These are phyloP conservation scores for Nesogale talazaci DNA, from an alignment of 2,113 vertebrate species.

Conservation along the genomic window DNA sequence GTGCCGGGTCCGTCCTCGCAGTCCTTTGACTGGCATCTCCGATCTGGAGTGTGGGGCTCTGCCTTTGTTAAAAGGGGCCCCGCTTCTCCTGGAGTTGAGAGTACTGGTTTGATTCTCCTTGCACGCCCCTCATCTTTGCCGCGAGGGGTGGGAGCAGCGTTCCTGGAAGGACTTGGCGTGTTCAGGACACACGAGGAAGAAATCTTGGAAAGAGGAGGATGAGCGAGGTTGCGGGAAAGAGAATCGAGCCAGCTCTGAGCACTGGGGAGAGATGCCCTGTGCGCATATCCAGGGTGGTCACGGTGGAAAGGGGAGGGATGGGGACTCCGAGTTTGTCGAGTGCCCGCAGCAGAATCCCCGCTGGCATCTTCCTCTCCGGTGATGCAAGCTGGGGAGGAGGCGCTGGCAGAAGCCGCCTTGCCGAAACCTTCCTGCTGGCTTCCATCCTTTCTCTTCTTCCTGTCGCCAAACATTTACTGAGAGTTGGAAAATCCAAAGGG, in stretches of 20 bases:
- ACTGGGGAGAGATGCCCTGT: too few relatives aligned
- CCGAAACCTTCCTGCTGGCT: neutral
- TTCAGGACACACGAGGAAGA: neutral
- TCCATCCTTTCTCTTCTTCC: neutral
- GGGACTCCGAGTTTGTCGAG: neutral
- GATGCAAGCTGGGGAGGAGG: neutral
- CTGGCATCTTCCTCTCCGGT: rapidly evolving
- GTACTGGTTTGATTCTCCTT: neutral
- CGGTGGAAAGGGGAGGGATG: neutral
- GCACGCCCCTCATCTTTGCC: neutral
- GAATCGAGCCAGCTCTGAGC: neutral
- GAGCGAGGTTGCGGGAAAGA: neutral
- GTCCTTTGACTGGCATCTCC: neutral
- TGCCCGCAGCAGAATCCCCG: neutral
- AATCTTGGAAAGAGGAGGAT: neutral
- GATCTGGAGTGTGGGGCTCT: neutral
- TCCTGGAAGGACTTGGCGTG: neutral
- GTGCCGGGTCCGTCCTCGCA: neutral
- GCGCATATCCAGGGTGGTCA: neutral
- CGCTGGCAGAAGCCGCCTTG: neutral
- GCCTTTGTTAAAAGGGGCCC: neutral
- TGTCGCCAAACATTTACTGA: neutral
- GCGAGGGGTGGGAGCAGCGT: neutral
- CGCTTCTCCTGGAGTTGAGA: neutral
- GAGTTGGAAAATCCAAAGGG: neutral